Evolutionary conservation across 2,113 vertebrate genomes (phyloP).

Genomic region (Brachyhypopomus occidentalis): DNA sequence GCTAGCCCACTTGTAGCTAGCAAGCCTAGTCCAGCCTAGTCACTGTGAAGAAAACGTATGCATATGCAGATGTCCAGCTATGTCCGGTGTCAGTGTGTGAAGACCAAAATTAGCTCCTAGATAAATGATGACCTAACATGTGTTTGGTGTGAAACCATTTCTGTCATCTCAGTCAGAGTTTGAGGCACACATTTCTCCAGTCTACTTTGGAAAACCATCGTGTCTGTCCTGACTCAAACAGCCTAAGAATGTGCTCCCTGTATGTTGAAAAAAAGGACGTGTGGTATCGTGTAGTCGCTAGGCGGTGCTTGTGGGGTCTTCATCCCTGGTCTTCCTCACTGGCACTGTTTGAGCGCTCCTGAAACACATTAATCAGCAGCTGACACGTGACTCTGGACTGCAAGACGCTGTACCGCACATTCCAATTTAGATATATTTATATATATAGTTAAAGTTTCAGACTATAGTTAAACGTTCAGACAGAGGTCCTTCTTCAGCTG

Average conservation of each 20-base stretch:
- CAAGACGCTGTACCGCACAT: background rate
- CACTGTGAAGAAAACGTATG: background rate
- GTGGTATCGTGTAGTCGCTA: too few relatives aligned
- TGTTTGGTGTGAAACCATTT: background rate
- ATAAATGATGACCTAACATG: background rate
- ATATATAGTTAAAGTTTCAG: background rate
- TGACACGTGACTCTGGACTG: background rate
- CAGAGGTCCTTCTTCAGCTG: too few relatives aligned
- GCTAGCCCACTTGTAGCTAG: background rate
- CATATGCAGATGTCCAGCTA: background rate
- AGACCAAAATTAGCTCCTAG: background rate
- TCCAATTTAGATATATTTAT: too few relatives aligned
- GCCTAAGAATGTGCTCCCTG: background rate
- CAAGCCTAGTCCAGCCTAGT: background rate
- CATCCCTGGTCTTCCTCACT: constrained; percentile 75
- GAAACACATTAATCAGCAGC: constrained; percentile 18
- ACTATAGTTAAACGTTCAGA: too few relatives aligned
- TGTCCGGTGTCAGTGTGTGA: constrained; percentile 8
- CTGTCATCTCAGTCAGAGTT: background rate
- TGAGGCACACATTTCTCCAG: background rate
- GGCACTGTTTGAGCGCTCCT: constrained; percentile 80
- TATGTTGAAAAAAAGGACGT: too few relatives aligned
- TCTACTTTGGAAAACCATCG: background rate
- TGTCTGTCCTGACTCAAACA: background rate
- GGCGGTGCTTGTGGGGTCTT: background rate